phyloP scores from a whole-genome alignment of 2,113 vertebrate genomes.

The Lophotis ruficrista region DNA sequence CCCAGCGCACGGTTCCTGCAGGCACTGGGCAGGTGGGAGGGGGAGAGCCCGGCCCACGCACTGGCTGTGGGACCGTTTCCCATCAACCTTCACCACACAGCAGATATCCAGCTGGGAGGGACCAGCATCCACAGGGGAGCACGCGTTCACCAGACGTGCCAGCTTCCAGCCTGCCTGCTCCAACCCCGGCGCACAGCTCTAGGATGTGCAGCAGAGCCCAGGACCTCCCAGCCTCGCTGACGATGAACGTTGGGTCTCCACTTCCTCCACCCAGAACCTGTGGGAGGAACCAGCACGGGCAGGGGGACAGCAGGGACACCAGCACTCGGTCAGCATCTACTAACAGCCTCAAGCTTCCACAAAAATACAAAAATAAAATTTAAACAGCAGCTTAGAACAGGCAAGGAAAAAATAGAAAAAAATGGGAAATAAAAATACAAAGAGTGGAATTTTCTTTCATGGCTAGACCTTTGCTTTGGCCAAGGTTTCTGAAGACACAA shows the following conservation, averaged over 20 bases:
- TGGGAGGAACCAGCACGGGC: too few relatives aligned
- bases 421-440: neutral
- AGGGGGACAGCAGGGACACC: neutral
- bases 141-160: fast-evolving
- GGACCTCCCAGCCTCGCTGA: fast-evolving
- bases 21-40: neutral
- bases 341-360: too few relatives aligned
- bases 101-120: neutral
- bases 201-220: neutral
- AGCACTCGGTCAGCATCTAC: neutral
- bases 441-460: neutral
- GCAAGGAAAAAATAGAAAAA: neutral
- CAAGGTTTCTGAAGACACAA: neutral
- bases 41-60: neutral
- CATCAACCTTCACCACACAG: neutral
- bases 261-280: neutral
- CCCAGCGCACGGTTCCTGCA: too few relatives aligned
- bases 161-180: neutral
- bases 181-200: neutral
- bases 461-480: neutral
- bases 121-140: neutral
- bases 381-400: neutral
- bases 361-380: too few relatives aligned
- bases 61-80: neutral
- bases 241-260: neutral